Base-by-base conservation (phyloP, 1,140 invertebrate species). In the Drosophila pandora region DNA sequence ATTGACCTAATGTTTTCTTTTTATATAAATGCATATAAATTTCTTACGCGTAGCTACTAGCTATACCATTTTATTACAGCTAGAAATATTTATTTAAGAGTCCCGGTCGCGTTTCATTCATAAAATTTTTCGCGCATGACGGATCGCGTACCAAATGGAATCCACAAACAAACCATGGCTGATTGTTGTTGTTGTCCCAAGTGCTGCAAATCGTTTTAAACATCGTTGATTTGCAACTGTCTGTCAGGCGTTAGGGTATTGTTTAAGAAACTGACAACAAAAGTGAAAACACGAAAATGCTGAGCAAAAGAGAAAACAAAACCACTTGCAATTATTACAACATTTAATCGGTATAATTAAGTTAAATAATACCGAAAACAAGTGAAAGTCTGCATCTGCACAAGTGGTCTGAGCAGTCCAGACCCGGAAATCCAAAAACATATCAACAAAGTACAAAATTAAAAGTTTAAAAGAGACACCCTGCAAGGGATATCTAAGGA, bases 91-190 rank as follows among this genome's bases (percentile, higher is more conserved):
- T 0, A 10, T 12, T 37, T 37, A 48, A 48, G 68, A 64, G 59
- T 76, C 65, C 78, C 61, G 76, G 76, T 62, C 13, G 50, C 37
- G 49, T 50, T 76, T 71, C 71, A 84, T 84, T 84, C 81, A 84
- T 84, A 84, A 84, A 72, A 43, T 53, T 41, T 13, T 13, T 17
- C 60, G 76, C 71, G 62, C 58, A 74, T 71, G 73, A 41, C 52
- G 45, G 34, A 76, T 56, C 25, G 25, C 53, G 47, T 41, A 41
- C 32, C 57, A 48, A 78, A 77, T 77, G 58, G 32, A 60, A 61
- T 85, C 81, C 82, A 85, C 82, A 85, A 81, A 81, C 73, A 85
- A 85, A 77, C 67, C 67, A 39, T 30, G 41, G 39, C 64, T 61
- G 48, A 28, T 64, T 61, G 67, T 62, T 71, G 72, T 80, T 70